These are phyloP conservation scores for Dione vanillae DNA, from an alignment of 2,888 invertebrate species.

Conservation along the genomic window DNA sequence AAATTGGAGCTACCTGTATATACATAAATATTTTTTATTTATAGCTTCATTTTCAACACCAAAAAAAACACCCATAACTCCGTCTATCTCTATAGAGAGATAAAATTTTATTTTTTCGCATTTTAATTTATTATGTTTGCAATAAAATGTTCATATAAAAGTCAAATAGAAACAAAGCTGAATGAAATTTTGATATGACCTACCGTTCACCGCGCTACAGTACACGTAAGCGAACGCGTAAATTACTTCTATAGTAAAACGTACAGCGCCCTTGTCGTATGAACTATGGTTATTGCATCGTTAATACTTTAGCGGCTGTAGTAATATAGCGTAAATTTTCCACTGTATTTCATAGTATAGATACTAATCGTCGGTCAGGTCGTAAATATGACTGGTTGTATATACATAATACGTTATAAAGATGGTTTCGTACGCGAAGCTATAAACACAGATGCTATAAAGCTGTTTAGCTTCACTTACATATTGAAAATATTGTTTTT, in stretches of 20 bases:
- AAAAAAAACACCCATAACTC: constrained; percentile 23
- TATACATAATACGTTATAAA: constrained; percentile 20
- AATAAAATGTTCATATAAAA: constrained; percentile 37
- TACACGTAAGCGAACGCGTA: constrained; percentile 17
- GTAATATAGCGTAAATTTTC: constrained; percentile 24
- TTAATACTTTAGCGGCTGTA: constrained; percentile 23
- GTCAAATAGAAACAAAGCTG: constrained; percentile 40
- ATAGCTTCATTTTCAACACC: background rate
- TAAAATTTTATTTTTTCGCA: constrained; percentile 29
- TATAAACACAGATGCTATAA: background rate
- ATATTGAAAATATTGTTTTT: background rate
- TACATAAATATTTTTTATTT: background rate
- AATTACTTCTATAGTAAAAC: constrained; percentile 18
- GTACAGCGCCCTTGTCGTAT: constrained; percentile 8
- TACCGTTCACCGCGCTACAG: background rate
- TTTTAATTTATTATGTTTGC: constrained; percentile 34
- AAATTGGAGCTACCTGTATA: background rate
- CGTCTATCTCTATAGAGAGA: constrained; percentile 18
- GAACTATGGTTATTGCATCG: constrained; percentile 21
- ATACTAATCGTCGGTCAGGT: constrained; percentile 43
- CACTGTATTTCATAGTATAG: constrained; percentile 19
- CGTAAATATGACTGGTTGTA: constrained; percentile 27
- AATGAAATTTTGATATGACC: constrained; percentile 3
- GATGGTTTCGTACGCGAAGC: background rate
- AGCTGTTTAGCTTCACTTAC: background rate